Evolutionary conservation across 2,797 vertebrate species (phyloP).

Genomic region (Perodicticus potto): DNA sequence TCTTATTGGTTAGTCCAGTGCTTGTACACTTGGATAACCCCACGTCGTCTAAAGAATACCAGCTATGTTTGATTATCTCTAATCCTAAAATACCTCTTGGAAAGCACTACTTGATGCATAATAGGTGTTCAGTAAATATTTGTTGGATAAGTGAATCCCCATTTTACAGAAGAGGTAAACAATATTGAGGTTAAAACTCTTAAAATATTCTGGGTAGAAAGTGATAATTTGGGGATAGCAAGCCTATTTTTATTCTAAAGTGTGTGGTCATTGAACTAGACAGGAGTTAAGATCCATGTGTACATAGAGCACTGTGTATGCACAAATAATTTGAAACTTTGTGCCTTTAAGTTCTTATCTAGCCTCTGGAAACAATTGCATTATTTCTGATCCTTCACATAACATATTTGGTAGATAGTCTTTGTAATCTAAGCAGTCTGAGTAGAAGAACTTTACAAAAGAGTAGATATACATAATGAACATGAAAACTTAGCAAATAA

Average conservation of each 20-base stretch:
- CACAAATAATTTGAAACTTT: neutral
- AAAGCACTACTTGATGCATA: neutral
- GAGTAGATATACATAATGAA: constrained; percentile 8
- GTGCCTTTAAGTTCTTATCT: constrained; percentile 10
- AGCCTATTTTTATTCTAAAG: constrained; percentile 18
- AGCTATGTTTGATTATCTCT: constrained; percentile 33
- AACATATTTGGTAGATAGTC: neutral
- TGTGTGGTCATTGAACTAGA: neutral
- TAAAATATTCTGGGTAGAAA: constrained; percentile 34
- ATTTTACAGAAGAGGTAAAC: constrained; percentile 37
- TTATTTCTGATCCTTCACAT: constrained; percentile 25
- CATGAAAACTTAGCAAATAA: constrained; percentile 40
- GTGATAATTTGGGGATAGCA: constrained; percentile 14
- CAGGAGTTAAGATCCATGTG: neutral
- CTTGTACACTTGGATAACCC: neutral
- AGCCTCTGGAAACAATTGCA: neutral
- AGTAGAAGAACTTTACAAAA: constrained; percentile 41
- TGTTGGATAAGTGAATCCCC: constrained; percentile 24
- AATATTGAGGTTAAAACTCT: constrained; percentile 35
- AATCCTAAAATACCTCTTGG: constrained; percentile 13
- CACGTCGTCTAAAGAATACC: neutral
- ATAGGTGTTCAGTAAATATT: constrained; percentile 18
- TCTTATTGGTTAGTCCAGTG: neutral
- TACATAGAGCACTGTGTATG: neutral
- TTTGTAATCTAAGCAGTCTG: neutral